Evolutionary conservation across 1,140 invertebrate genomes (phyloP), one percentile per base, ranked within the genome.

Genomic region (Micrasema minimum): DNA sequence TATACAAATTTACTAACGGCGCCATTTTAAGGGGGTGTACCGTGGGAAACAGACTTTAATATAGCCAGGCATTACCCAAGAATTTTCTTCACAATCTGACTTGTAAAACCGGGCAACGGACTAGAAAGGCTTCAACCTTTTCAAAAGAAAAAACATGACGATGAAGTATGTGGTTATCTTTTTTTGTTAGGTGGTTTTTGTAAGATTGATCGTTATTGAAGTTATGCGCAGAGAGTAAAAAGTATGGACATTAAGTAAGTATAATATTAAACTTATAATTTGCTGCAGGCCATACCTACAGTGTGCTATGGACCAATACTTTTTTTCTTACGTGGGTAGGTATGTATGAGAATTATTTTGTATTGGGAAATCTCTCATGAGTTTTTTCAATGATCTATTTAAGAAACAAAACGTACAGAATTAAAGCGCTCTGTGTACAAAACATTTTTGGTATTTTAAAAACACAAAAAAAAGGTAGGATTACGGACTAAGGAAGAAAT

Each of bases 1-100:
- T 65, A 48, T 62, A 62, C 48, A 69, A 64, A 64, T 62, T 69
- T 41, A 69, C 51, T 46, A 67, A 67, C 41, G 67, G 67, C 67
- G 67, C 67, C 67, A 51, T 51, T 50, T 62, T 41, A 20, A 45
- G 55, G 57, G 57, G 67, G 31, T 50, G 55, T 50, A 69, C 45
- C 67, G 67, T 69, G 66, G 59, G 66, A 69, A 69, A 51, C 38
- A 46, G 62, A 38, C 48, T 37, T 26, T 31, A 46, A 23, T 64
- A 55, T 55, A 23, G 51, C 2, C 55, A 22, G 14, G 55, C 55
- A 43, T 59, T 59, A 38, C 20, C 11, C 9, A 20, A 59, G 37
- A 59, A 59, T 43, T 20, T 35, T 38, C 10, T 16, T 18, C 10
- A 38, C n/a, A 20, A 41, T 20, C 37, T 23, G 55, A 10, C 35